Evolutionary conservation across 2,113 vertebrate genomes (phyloP), one percentile per base, ranked within the genome.

Genomic region (Erythrocercus mccallii): DNA sequence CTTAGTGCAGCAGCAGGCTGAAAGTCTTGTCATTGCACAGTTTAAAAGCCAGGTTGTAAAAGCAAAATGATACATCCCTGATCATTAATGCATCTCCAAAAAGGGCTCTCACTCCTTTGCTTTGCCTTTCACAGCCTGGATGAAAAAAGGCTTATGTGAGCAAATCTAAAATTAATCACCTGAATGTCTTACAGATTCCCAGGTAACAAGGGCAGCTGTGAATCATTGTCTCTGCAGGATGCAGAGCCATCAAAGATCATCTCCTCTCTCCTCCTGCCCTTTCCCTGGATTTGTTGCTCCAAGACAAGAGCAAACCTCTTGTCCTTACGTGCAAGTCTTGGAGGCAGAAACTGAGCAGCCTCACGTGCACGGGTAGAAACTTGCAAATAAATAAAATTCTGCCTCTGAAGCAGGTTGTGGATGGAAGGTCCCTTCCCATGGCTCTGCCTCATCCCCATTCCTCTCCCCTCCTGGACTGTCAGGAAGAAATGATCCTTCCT

Each of bases 111-210:
- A 31, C 78, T 86, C 48, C 94, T 88, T 72, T 37, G 51, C 69
- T 88, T 79, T 71, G 53, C 66, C 82, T 87, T 91, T 91, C 94
- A 61, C 87, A 85, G 73, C 65, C 81, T 4, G 4, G 70, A 53
- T 57, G 57, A 89, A 35, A 85, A 94, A 95, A 82, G 22, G 89
- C 91, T 95, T 65, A 84, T 35, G 78, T 66, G 89, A 95, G 89
- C 94, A 85, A 92, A 95, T 65, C 91, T 89, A 87, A 92, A 92
- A 94, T 87, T 92, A 94, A 89, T 91, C 84, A 82, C 48, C 89
- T 53, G 72, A 47, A 61, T 65, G 87, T 69, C 93, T 85, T 81
- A 81, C 83, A 91, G 56, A 27, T 70, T 82, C 82, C 83, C 89
- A 84, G 82, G 57, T 89, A 87, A 61, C 37, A 86, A 95, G 70